Evolutionary conservation across 2,888 invertebrate species (phyloP).

Genomic region (Ichneumoninae sp.): DNA sequence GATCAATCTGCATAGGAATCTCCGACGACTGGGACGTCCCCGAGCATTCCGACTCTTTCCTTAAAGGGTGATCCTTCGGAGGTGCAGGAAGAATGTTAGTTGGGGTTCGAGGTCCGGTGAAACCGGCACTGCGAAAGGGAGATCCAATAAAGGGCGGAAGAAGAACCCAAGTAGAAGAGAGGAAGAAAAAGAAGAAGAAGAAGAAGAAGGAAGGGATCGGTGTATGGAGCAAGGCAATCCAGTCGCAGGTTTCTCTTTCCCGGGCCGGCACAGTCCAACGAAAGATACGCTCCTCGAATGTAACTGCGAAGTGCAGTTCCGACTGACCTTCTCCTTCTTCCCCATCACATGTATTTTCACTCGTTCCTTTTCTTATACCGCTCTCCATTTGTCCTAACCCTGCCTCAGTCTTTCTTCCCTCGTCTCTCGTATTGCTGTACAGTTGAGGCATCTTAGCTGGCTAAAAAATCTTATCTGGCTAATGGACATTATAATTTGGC

Average conservation of each 20-base stretch:
- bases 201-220: slow-evolving; percentile 66
- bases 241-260: slow-evolving; percentile 81
- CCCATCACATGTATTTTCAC: slow-evolving; percentile 20
- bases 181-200: slow-evolving; percentile 76
- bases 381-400: slow-evolving; percentile 3
- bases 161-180: slow-evolving; percentile 12
- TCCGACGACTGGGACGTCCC: too few species aligned
- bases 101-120: slow-evolving; percentile 6
- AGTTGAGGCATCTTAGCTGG: too few species aligned
- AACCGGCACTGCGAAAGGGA: background rate
- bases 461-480: too few species aligned
- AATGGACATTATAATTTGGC: too few species aligned
- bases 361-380: background rate
- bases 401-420: background rate
- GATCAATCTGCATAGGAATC: too few species aligned
- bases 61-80: slow-evolving; percentile 3
- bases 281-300: slow-evolving; percentile 41
- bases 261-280: slow-evolving; percentile 67
- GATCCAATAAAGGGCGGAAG: slow-evolving; percentile 33
- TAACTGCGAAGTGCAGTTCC: slow-evolving; percentile 58
- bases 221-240: slow-evolving; percentile 86
- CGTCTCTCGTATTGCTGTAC: background rate
- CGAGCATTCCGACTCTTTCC: too few species aligned
- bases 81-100: background rate
- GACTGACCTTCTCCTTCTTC: slow-evolving; percentile 42